phyloP scores from a whole-genome alignment of 1,140 invertebrate species.

The Xylocopa sonorina region DNA sequence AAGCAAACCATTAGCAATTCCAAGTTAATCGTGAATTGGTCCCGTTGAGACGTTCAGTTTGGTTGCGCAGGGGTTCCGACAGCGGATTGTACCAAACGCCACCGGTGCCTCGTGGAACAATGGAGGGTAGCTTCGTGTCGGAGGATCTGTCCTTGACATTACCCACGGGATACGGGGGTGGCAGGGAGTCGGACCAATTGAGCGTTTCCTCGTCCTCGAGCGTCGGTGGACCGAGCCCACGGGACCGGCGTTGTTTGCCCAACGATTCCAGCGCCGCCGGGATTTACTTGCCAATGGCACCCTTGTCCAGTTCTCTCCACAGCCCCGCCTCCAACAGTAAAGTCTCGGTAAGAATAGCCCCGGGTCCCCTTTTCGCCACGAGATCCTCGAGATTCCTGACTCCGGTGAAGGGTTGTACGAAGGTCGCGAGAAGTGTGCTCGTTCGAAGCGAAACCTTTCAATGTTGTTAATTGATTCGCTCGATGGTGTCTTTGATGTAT shows the following conservation, averaged over 20 bases:
- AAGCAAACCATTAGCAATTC: constrained; percentile 39
- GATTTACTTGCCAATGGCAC: constrained; percentile 83
- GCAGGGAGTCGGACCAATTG: constrained; percentile 82
- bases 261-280: constrained; percentile 77
- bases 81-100: constrained; percentile 84
- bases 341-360: constrained; percentile 80
- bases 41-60: constrained; percentile 58
- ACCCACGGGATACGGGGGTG: constrained; percentile 74
- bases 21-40: constrained; percentile 45
- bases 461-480: neutral
- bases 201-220: constrained; percentile 83
- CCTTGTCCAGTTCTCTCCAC: constrained; percentile 78
- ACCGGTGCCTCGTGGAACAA: constrained; percentile 81
- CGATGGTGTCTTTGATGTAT: too few relatives aligned
- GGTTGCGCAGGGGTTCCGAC: constrained; percentile 81
- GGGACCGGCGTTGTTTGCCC: constrained; percentile 79
- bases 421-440: neutral
- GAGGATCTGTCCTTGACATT: constrained; percentile 83
- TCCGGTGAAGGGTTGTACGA: constrained; percentile 6
- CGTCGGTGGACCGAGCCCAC: constrained; percentile 80
- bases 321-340: constrained; percentile 81
- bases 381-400: neutral
- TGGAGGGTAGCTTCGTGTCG: constrained; percentile 82
- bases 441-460: constrained; percentile 11
- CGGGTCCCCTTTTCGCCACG: constrained; percentile 2